A percentile compares a stretch with the other conserved stretches of the same genome.
phyloP scores from a whole-genome alignment of 1,140 invertebrate genomes.

The Drosophila parabipectinata region DNA sequence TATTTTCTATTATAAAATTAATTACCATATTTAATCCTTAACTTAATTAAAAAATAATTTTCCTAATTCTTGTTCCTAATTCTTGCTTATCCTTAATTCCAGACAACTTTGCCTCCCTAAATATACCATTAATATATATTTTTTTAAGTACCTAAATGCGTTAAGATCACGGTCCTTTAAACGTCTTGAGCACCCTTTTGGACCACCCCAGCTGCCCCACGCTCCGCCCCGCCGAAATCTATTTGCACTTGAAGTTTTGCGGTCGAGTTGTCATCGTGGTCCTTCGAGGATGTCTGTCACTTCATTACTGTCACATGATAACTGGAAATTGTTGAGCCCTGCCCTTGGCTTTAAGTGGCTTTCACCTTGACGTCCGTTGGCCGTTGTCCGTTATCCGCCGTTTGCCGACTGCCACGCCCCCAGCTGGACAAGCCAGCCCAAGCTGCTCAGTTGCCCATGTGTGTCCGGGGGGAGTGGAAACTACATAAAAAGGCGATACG shows the following conservation, averaged over 20 bases:
- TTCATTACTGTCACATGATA: conserved; percentile 65
- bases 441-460: background rate
- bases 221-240: fast-evolving
- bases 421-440: background rate
- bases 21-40: too few relatives aligned
- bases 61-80: too few relatives aligned
- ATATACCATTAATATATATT: background rate
- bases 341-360: conserved; percentile 60
- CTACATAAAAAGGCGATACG: conserved; percentile 40
- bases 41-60: too few relatives aligned
- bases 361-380: conserved; percentile 43
- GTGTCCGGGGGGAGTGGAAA: conserved; percentile 2
- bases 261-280: conserved; percentile 50
- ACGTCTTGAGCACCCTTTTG: background rate
- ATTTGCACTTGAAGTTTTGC: conserved; percentile 25
- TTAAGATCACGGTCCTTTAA: conserved; percentile 14
- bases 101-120: too few relatives aligned
- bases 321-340: conserved; percentile 57
- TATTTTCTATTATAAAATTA: too few relatives aligned
- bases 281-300: conserved; percentile 45
- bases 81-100: too few relatives aligned
- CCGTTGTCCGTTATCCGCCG: too few relatives aligned
- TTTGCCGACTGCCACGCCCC: background rate
- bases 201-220: background rate
- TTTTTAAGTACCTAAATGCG: background rate